These are phyloP conservation scores for Ophiothrix spiculata DNA, from an alignment of 35 echinoderm and acorn worm species.

Conservation along the genomic window DNA sequence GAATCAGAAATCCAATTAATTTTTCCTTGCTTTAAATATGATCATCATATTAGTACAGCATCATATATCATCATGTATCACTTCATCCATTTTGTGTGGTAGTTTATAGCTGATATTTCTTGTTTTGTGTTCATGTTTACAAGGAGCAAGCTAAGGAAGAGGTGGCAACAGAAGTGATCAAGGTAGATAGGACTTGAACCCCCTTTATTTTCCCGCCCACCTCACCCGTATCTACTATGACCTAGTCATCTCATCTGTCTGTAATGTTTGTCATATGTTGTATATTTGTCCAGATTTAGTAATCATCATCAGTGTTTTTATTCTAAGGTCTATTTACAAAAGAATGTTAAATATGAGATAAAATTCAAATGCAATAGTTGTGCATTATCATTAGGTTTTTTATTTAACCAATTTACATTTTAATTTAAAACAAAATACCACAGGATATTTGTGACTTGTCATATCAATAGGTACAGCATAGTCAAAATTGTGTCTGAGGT, in stretches of 20 bases:
- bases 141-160: slow-evolving; percentile 89
- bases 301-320: no score
- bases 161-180: slow-evolving; percentile 63
- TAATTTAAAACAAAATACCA: no score
- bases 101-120: neutral
- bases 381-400: no score
- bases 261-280: neutral
- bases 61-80: neutral
- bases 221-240: neutral
- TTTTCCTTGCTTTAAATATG: neutral
- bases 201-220: neutral
- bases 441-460: no score
- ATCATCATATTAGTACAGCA: neutral
- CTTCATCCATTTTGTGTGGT: slow-evolving; percentile 22
- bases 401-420: no score
- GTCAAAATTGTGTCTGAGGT: no score
- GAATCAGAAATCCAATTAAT: neutral
- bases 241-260: neutral
- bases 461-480: no score
- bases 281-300: neutral
- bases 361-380: no score
- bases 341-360: no score
- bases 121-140: slow-evolving; percentile 1
- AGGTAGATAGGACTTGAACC: slow-evolving; percentile 14
- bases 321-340: no score